Percentiles rank a stretch among this genome's conserved stretches.
phyloP scores from a whole-genome alignment of 1,140 invertebrate species.

The Hormaphis cornu region DNA sequence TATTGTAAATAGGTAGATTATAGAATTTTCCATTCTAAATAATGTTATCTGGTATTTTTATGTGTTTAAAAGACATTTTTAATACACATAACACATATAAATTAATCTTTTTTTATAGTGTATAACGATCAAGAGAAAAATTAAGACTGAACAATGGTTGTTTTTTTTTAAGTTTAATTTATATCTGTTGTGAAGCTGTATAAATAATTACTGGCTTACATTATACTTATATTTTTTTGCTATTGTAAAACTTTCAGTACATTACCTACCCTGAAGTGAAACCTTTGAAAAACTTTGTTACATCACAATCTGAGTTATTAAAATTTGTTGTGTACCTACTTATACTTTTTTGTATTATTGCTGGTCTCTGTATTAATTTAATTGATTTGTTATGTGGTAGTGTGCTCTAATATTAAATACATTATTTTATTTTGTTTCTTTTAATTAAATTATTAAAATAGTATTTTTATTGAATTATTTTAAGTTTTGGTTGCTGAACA shows the following conservation, averaged over 20 bases:
- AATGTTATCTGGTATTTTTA: no score
- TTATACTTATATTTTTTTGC: background rate
- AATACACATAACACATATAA: no score
- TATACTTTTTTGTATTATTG: background rate
- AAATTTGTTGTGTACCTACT: background rate
- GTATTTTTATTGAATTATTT: no score
- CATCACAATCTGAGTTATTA: background rate
- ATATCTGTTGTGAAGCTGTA: background rate
- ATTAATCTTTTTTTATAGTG: no score
- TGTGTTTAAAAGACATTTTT: no score
- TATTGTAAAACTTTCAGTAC: conserved; percentile 6
- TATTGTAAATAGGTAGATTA: no score
- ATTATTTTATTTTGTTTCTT: no score
- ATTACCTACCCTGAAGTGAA: background rate
- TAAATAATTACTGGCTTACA: background rate
- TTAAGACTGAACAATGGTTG: conserved; percentile 1
- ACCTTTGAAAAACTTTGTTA: conserved; percentile 10
- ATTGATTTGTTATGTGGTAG: no score
- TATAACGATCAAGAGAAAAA: background rate
- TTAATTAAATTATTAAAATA: no score
- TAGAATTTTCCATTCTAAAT: no score
- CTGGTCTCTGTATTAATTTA: background rate
- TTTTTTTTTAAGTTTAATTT: conserved; percentile 1
- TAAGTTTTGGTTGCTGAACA: no score
- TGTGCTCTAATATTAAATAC: no score